Evolutionary conservation across 1,140 invertebrate species (phyloP).

Genomic region (Drosophila nebulosa): DNA sequence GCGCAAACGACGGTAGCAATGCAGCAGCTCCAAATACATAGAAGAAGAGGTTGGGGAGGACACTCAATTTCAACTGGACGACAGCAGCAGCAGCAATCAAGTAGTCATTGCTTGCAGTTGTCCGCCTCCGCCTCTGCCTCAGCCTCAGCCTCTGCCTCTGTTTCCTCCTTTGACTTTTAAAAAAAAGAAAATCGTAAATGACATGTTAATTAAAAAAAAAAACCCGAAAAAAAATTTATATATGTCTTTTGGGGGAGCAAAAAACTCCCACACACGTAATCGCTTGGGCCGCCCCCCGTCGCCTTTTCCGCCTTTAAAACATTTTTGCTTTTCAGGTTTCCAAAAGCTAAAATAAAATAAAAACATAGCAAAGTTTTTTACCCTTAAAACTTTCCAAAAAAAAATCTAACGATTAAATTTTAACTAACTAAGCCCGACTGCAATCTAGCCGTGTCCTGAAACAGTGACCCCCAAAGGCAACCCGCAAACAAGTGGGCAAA

Average conservation of each 20-base stretch:
- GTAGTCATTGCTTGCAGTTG: background rate
- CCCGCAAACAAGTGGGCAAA: no score
- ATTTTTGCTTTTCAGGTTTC: background rate
- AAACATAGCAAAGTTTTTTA: background rate
- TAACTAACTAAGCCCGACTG: no score
- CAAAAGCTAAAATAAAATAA: background rate
- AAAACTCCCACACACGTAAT: conserved; percentile 41
- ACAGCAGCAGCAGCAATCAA: conserved; percentile 6
- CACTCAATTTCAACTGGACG: conserved; percentile 20
- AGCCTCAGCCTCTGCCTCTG: background rate
- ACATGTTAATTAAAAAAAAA: conserved; percentile 32
- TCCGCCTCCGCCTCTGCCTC: background rate
- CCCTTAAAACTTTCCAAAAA: no score
- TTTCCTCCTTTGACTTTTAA: no score
- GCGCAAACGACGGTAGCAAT: no score
- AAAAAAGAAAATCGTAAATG: conserved; percentile 23
- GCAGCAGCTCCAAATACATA: background rate
- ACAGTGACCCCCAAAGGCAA: no score
- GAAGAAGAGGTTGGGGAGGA: background rate
- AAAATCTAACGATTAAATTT: no score
- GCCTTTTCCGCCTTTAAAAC: no score
- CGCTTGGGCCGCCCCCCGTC: conserved; percentile 2
- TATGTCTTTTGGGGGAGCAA: conserved; percentile 42
- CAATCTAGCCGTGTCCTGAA: no score
- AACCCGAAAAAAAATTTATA: conserved; percentile 54